Conservation (phyloP, 1,140 invertebrate species). For the Meteorus sp. region DNA sequence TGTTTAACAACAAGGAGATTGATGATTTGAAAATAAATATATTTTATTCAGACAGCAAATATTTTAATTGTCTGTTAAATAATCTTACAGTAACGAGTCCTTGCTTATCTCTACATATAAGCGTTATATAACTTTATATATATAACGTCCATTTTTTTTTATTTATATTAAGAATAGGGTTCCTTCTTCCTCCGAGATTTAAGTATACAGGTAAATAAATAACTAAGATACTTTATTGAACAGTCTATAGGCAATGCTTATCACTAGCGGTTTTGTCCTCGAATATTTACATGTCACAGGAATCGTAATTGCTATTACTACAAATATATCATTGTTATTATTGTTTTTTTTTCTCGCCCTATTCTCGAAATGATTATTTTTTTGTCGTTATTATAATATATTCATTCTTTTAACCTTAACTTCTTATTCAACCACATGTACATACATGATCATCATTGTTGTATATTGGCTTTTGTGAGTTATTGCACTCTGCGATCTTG, state of each 20-base stretch:
- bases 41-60: conserved; percentile 47
- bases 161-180: neutral
- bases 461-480: neutral
- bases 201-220: conserved; percentile 56
- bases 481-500: too few relatives aligned
- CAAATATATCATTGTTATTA: too few relatives aligned
- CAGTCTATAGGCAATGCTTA: conserved; percentile 56
- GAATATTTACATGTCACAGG: conserved; percentile 49
- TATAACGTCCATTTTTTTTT: conserved; percentile 8
- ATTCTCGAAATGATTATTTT: too few relatives aligned
- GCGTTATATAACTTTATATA: neutral
- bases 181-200: conserved; percentile 4
- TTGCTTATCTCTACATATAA: neutral
- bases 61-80: conserved; percentile 58
- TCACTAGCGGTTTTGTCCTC: conserved; percentile 37
- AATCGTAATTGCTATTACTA: conserved; percentile 21
- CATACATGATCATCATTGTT: neutral
- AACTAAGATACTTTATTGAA: conserved; percentile 57
- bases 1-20: conserved; percentile 20
- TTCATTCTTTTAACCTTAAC: conserved; percentile 32
- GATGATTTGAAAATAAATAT: conserved; percentile 24
- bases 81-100: conserved; percentile 42
- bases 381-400: too few relatives aligned
- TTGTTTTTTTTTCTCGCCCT: too few relatives aligned
- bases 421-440: neutral